These are phyloP conservation scores for Lepidurus couesii DNA, from an alignment of 1,140 invertebrate species.

Conservation along the genomic window DNA sequence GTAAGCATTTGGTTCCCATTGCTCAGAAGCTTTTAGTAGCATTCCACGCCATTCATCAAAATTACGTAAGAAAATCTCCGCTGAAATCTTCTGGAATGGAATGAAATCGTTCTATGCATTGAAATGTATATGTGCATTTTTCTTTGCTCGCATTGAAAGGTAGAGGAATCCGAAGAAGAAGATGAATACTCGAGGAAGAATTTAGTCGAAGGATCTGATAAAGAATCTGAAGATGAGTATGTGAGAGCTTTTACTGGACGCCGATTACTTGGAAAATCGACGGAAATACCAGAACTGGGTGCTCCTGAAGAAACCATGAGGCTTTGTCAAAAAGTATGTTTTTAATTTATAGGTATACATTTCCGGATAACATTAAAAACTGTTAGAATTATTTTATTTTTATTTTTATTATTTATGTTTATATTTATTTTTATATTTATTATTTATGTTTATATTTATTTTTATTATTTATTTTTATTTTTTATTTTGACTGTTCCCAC, in stretches of 20 bases:
- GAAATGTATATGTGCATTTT: too few relatives aligned
- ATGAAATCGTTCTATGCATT: too few relatives aligned
- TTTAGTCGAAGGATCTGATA: not conserved
- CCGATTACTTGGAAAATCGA: not conserved
- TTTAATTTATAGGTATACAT: not conserved
- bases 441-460: too few relatives aligned
- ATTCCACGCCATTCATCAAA: conserved; percentile 11
- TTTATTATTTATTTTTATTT: too few relatives aligned
- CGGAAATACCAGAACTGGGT: not conserved
- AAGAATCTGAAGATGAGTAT: not conserved
- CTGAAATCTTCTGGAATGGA: not conserved
- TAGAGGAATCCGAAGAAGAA: not conserved
- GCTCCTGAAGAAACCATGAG: not conserved
- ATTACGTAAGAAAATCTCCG: not conserved
- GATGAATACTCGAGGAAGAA: not conserved
- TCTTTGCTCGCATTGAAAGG: not conserved
- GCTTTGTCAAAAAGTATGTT: not conserved
- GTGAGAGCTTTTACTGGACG: not conserved
- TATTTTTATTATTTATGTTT: too few relatives aligned
- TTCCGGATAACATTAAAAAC: too few relatives aligned
- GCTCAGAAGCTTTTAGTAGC: not conserved
- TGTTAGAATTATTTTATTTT: too few relatives aligned
- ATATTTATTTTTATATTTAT: too few relatives aligned
- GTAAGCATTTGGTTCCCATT: conserved; percentile 5
- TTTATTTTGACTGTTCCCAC: too few relatives aligned